Evolutionary conservation across 2,113 vertebrate genomes (phyloP).

Genomic region (Mastomys natalensis): DNA sequence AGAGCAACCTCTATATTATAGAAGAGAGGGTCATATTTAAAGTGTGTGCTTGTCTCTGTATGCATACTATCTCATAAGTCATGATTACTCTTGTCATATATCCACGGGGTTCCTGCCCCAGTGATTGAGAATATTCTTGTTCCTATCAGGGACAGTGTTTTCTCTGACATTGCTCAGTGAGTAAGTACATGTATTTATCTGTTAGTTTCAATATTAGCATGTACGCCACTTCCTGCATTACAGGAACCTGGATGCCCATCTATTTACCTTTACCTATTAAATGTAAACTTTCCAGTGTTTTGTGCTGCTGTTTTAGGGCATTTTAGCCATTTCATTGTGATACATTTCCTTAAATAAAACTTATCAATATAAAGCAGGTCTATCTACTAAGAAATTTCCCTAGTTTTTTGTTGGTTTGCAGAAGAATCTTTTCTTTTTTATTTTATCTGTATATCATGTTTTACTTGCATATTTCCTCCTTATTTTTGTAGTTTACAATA

Average conservation of each 20-base stretch:
- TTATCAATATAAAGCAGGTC: not conserved
- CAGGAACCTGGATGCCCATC: not conserved
- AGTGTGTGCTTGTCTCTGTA: not conserved
- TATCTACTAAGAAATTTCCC: not conserved
- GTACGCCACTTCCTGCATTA: not conserved
- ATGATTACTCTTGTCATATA: not conserved
- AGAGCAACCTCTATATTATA: not conserved
- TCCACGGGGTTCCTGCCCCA: not conserved
- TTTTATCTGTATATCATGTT: slow-evolving; percentile 69
- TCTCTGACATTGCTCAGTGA: not conserved
- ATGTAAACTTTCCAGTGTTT: not conserved
- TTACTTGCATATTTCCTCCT: slow-evolving; percentile 63
- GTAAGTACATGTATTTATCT: not conserved
- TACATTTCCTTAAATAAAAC: not conserved
- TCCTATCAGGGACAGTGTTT: too few species aligned
- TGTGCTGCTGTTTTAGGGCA: not conserved
- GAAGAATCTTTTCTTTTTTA: not conserved
- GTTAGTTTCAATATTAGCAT: too few species aligned
- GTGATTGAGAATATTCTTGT: not conserved
- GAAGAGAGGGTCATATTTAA: not conserved
- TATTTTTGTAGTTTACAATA: not conserved
- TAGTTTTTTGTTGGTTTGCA: not conserved
- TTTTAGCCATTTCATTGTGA: too few species aligned
- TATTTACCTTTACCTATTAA: not conserved
- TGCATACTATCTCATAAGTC: not conserved